Base-by-base conservation (phyloP, 2,888 invertebrate genomes). In the Sisyra terminalis region DNA sequence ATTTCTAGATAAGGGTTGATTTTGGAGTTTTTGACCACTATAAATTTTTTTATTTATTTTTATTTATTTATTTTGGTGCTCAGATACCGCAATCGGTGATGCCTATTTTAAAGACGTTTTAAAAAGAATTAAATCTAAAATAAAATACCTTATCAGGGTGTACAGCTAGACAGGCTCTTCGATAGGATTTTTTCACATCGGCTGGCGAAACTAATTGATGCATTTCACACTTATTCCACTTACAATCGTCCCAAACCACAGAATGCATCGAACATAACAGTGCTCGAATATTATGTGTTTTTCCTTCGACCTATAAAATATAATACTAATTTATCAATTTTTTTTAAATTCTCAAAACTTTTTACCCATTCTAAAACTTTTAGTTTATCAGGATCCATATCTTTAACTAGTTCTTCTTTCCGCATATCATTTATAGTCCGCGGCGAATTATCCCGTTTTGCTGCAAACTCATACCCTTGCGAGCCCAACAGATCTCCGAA, bases 181-280 rank as follows among this genome's bases (percentile, higher is more conserved):
- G 71, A 60, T 97, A 98, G 51, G 83, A 78, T 56, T 93, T 92
- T 63, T 97, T 98, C 43, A 99, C 96, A 64, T 98, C 92, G 1
- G 81, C 78, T 2, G 90, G 71, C 0, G 87, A 73, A 16, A 99
- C 87, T 32, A 98, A 70, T 51, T 93, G 88, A 55, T 90, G 80
- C 93, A 99, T 97, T 57, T 92, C 88, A 54, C 85, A 83, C 52
- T 85, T 83, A 47, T 78, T 73, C 97, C 97, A 98, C 53, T 88
- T 83, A 18, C 84, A 85, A 40, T 86, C 93, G 38, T 76, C 81
- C 96, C 96, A 97, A 43, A 94, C 67, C 39, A 97, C 84, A 1
- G 83, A 82, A 59, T 96, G 90, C 57, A 99, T 71, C 0, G 96
- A 90, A 57, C 96, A 93, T 17, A 99, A 64, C 16, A 99, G 65